Evolutionary conservation across 2,797 vertebrate genomes (phyloP).

Genomic region (Decapterus maruadsi): DNA sequence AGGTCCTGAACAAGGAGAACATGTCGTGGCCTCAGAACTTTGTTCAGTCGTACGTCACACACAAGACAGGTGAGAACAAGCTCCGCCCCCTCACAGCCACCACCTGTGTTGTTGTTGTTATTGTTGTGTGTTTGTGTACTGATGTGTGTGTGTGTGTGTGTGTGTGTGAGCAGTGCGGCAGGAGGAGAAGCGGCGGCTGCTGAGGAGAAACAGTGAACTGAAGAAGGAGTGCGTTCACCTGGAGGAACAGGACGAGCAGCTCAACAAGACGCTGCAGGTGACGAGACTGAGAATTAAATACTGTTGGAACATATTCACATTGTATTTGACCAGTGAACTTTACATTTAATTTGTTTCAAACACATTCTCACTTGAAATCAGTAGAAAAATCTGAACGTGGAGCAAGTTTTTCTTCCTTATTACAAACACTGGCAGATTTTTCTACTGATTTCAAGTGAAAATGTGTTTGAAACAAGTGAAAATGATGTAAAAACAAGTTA

Average conservation of each 20-base stretch:
- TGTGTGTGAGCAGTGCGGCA: constrained; percentile 89
- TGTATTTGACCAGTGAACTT: no score
- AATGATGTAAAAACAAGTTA: no score
- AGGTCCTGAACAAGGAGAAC: constrained; percentile 96
- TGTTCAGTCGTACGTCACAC: constrained; percentile 96
- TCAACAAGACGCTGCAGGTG: constrained; percentile 90
- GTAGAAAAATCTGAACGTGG: no score
- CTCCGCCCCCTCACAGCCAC: rapidly evolving
- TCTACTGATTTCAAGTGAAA: no score
- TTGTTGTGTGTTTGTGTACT: neutral
- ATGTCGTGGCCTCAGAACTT: constrained; percentile 96
- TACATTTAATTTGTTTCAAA: no score
- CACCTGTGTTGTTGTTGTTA: neutral
- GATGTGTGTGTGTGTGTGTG: constrained; percentile 33
- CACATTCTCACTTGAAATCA: no score
- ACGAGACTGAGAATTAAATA: no score
- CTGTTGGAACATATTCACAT: no score
- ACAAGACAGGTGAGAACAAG: constrained; percentile 91
- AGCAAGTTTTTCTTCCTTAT: no score
- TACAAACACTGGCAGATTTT: no score
- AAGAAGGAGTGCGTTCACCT: constrained; percentile 91
- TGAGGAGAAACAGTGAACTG: constrained; percentile 91
- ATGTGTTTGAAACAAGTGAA: no score
- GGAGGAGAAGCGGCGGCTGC: constrained; percentile 94
- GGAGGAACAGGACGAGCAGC: constrained; percentile 91